Conservation (phyloP, 2,113 vertebrate genomes). For the Chloroceryle aenea region DNA sequence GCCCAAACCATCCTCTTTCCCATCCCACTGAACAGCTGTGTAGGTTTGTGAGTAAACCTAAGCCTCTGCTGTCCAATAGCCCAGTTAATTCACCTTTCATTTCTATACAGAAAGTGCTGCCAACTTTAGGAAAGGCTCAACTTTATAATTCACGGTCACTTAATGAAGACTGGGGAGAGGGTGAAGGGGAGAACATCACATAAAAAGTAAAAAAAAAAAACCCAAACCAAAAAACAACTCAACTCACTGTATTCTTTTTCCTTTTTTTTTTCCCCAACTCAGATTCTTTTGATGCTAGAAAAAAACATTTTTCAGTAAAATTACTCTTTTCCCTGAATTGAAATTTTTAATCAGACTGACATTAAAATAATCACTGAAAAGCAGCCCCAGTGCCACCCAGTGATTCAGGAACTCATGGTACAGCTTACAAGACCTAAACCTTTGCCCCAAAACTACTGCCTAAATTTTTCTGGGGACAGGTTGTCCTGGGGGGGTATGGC, state of each 20-base stretch:
- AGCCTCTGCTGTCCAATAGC: not conserved
- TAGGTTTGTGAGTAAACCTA: not conserved
- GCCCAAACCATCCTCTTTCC: not conserved
- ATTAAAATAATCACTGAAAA: not conserved
- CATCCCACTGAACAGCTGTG: not conserved
- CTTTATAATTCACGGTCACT: not conserved
- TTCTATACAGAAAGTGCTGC: not conserved
- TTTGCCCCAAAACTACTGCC: not conserved
- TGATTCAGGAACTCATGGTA: not conserved
- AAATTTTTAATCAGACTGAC: not conserved
- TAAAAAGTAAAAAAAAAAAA: not conserved
- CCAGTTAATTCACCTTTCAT: not conserved
- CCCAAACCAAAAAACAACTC: too few species aligned
- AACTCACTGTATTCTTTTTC: not conserved
- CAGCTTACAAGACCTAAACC: not conserved
- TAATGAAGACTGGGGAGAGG: not conserved
- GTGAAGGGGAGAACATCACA: not conserved
- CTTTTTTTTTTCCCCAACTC: not conserved
- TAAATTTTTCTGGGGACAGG: not conserved
- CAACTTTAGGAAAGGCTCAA: not conserved
- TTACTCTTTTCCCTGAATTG: not conserved
- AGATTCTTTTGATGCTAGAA: not conserved
- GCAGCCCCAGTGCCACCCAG: not conserved
- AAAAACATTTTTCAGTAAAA: not conserved
- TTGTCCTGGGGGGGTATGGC: not conserved